Conservation (phyloP, 2,113 vertebrate genomes). For the Chinchilla lanigera region DNA sequence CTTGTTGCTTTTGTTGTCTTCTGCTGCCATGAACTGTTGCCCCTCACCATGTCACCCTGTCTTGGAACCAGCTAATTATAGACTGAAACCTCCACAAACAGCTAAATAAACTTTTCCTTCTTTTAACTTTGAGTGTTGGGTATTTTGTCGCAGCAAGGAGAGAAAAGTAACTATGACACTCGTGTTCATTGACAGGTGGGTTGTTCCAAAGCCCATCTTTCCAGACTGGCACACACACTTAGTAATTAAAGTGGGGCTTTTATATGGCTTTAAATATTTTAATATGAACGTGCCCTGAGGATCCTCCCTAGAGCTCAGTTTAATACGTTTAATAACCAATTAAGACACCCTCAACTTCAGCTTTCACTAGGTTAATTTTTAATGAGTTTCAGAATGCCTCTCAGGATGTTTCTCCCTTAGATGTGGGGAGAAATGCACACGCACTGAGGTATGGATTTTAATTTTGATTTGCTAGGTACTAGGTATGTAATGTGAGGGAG, state of each 20-base stretch:
- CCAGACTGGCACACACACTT: slow-evolving; percentile 31
- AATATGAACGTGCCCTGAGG: slow-evolving; percentile 68
- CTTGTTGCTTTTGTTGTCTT: background rate
- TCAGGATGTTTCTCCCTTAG: slow-evolving; percentile 40
- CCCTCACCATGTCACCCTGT: background rate
- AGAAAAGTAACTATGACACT: background rate
- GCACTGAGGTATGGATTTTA: background rate
- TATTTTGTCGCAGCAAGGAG: background rate
- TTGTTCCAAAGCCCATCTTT: slow-evolving; percentile 67
- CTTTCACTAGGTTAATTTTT: slow-evolving; percentile 76
- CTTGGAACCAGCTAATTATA: background rate
- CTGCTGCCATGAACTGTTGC: background rate
- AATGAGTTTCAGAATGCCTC: slow-evolving; percentile 76
- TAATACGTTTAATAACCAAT: slow-evolving; percentile 81
- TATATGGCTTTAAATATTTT: slow-evolving; percentile 76
- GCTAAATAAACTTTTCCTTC: background rate
- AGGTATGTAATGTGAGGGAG: background rate
- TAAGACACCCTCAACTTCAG: slow-evolving; percentile 75
- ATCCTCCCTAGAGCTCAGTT: slow-evolving; percentile 60
- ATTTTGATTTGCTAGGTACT: background rate
- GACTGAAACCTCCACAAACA: background rate
- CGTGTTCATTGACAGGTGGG: background rate
- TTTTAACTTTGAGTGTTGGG: background rate
- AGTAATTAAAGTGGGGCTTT: slow-evolving; percentile 75
- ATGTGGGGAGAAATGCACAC: slow-evolving; percentile 49